Percentiles rank a stretch among this genome's conserved stretches.
Conservation (phyloP, 1,140 invertebrate genomes). For the Sipha flava region DNA sequence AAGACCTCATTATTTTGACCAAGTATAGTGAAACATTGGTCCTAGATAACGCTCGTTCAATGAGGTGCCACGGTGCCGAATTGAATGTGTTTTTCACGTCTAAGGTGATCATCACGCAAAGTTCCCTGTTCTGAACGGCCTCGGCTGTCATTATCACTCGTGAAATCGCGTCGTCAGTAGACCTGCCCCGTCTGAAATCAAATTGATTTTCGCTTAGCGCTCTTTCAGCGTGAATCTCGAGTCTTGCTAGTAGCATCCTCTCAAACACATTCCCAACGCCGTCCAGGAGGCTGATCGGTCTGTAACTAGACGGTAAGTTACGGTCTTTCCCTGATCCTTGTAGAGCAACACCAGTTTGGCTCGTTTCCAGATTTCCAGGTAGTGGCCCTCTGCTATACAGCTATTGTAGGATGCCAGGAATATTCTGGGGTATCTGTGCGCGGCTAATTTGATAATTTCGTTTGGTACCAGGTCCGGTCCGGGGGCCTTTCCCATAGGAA, state of each 20-base stretch:
- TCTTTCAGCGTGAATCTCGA: background rate
- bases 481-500: too few relatives aligned
- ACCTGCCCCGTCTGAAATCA: background rate
- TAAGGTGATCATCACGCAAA: background rate
- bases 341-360: too few relatives aligned
- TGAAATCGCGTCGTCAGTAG: background rate
- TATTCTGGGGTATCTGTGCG: too few relatives aligned
- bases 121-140: too few relatives aligned
- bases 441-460: too few relatives aligned
- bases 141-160: background rate
- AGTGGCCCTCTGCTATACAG: too few relatives aligned
- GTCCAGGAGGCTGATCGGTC: background rate
- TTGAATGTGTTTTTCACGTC: background rate
- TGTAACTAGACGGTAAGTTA: background rate
- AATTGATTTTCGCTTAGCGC: background rate
- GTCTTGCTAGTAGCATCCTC: background rate
- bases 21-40: background rate
- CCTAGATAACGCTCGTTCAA: background rate
- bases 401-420: too few relatives aligned
- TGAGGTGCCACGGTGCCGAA: background rate
- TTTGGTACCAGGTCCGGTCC: too few relatives aligned
- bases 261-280: background rate
- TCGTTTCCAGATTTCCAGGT: too few relatives aligned
- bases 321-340: too few relatives aligned
- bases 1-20: background rate